These are phyloP conservation scores for Connochaetes taurinus DNA, from an alignment of 2,113 vertebrate genomes.

Conservation along the genomic window DNA sequence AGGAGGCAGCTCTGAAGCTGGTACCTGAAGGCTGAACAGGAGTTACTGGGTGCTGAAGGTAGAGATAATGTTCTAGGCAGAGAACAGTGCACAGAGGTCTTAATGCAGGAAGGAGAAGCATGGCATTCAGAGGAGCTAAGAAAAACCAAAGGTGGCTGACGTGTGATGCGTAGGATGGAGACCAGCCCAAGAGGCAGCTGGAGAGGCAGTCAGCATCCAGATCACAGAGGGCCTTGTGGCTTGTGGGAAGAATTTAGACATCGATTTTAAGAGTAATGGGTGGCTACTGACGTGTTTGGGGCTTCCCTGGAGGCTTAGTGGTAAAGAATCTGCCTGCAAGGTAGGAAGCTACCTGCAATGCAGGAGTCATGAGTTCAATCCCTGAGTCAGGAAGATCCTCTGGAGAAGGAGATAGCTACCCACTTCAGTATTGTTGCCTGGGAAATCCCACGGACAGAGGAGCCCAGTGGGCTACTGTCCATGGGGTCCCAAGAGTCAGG, in stretches of 20 bases:
- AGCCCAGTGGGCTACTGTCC: neutral
- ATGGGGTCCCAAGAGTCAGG: neutral
- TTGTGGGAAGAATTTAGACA: neutral
- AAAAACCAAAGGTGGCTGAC: neutral
- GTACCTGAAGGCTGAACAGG: neutral
- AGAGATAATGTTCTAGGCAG: neutral
- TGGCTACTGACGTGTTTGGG: neutral
- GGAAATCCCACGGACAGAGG: neutral
- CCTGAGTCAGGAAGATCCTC: neutral
- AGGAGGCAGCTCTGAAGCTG: neutral
- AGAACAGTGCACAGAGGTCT: neutral
- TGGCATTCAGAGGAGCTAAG: neutral
- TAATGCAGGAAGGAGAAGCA: neutral
- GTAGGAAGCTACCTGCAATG: neutral
- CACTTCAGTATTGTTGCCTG: neutral
- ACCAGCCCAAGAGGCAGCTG: neutral
- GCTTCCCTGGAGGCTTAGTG: neutral
- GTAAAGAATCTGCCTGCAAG: neutral
- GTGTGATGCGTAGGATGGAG: neutral
- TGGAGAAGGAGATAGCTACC: neutral
- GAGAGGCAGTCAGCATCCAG: neutral
- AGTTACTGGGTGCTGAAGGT: neutral
- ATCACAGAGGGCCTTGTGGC: neutral
- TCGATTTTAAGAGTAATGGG: neutral
- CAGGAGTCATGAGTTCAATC: neutral